Evolutionary conservation across 1,140 invertebrate genomes (phyloP).

Genomic region (Microplitis demolitor): DNA sequence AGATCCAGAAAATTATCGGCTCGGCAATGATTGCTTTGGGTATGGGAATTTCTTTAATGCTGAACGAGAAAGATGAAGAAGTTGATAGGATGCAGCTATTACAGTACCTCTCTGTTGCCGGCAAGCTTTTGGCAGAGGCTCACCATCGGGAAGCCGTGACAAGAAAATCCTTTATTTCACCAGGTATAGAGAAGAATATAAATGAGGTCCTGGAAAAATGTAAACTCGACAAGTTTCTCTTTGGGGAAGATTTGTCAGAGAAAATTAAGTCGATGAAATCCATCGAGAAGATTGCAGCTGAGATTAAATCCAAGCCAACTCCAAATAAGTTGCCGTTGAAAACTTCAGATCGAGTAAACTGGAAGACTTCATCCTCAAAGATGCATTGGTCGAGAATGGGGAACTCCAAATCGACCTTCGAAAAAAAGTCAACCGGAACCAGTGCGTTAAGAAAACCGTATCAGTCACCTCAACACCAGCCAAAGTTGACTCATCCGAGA

Average conservation of each 20-base stretch:
- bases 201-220: slow-evolving; percentile 24
- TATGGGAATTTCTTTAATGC: background rate
- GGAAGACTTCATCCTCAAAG: background rate
- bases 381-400: background rate
- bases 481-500: no score
- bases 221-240: slow-evolving; percentile 13
- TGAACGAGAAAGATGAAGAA: background rate
- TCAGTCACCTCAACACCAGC: no score
- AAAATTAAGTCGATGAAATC: background rate
- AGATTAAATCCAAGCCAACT: background rate
- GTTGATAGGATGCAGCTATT: background rate
- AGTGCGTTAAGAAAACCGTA: no score
- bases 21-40: slow-evolving; percentile 1
- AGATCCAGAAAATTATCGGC: background rate
- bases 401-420: no score
- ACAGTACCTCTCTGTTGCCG: slow-evolving; percentile 20
- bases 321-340: background rate
- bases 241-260: slow-evolving; percentile 18
- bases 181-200: slow-evolving; percentile 23
- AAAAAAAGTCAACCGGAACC: no score
- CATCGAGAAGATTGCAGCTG: background rate
- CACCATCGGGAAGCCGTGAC: slow-evolving; percentile 18
- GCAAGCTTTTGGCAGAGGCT: slow-evolving; percentile 17
- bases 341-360: background rate
- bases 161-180: slow-evolving; percentile 29